Evolutionary conservation across 2,888 invertebrate genomes (phyloP).

Genomic region (Scelioninae gen. 1): DNA sequence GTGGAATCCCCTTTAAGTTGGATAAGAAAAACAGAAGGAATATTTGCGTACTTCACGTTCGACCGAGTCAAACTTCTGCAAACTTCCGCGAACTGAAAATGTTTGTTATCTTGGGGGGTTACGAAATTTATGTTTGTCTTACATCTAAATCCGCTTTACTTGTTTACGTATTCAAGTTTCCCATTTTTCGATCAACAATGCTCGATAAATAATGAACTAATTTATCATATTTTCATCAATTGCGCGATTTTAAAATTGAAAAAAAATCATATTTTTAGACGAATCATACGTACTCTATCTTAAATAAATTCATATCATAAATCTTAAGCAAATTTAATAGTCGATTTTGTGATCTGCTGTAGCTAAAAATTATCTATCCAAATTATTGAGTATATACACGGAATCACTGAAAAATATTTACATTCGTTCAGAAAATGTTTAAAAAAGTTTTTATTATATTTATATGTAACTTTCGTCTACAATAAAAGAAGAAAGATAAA

Average conservation of each 20-base stretch:
- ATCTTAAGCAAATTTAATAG: too few relatives aligned
- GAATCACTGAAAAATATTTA: too few relatives aligned
- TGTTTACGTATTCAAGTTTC: constrained; percentile 61
- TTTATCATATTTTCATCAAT: constrained; percentile 38
- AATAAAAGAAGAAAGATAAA: too few relatives aligned
- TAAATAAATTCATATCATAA: too few relatives aligned
- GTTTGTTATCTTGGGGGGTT: constrained; percentile 64
- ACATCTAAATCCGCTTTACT: constrained; percentile 60
- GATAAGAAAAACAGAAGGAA: constrained; percentile 59
- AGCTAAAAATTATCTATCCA: too few relatives aligned
- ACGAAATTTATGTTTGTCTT: constrained; percentile 67
- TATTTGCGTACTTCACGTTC: constrained; percentile 65
- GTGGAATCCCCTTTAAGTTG: constrained; percentile 37
- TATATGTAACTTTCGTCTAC: too few relatives aligned
- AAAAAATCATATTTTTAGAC: constrained; percentile 6
- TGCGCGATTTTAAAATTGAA: constrained; percentile 25
- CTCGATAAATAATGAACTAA: constrained; percentile 54
- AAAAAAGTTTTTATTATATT: too few relatives aligned
- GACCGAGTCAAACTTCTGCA: constrained; percentile 48
- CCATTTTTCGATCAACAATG: constrained; percentile 50
- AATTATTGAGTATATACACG: too few relatives aligned
- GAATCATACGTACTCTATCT: not conserved
- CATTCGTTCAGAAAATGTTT: too few relatives aligned
- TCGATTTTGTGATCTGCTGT: too few relatives aligned
- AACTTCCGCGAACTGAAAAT: constrained; percentile 60